Conservation (phyloP, 2,113 vertebrate genomes). For the Cheilinus undulatus region DNA sequence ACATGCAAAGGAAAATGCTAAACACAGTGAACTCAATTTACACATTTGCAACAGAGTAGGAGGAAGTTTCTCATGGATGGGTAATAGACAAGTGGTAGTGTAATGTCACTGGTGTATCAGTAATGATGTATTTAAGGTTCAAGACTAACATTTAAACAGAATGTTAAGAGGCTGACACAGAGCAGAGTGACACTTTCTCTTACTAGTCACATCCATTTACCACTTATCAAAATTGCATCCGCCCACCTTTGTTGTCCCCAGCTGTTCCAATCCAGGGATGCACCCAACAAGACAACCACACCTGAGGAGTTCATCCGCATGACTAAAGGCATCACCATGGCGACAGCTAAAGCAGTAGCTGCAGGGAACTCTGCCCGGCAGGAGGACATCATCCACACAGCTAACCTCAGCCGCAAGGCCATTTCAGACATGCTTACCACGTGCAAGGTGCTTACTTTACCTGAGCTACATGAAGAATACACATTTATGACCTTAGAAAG, state of each 20-base stretch:
- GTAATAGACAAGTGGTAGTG: not conserved
- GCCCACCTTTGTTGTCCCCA: conserved; percentile 53
- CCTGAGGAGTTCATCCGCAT: conserved; percentile 98
- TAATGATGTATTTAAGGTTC: not conserved
- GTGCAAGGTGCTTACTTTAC: conserved; percentile 73
- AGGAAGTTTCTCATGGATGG: too few relatives aligned
- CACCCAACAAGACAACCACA: conserved; percentile 91
- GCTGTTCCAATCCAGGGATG: conserved; percentile 93
- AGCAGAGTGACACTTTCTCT: too few relatives aligned
- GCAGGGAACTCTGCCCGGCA: conserved; percentile 96
- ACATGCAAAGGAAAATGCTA: too few relatives aligned
- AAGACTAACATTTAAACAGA: not conserved
- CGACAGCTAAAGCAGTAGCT: conserved; percentile 97
- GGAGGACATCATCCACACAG: conserved; percentile 96
- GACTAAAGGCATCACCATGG: conserved; percentile 99
- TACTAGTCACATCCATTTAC: not conserved
- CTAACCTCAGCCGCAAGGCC: conserved; percentile 97
- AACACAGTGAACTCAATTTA: too few relatives aligned
- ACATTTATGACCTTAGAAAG: not conserved
- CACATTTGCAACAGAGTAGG: too few relatives aligned
- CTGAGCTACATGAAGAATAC: not conserved
- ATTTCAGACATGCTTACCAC: conserved; percentile 95
- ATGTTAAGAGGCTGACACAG: not conserved
- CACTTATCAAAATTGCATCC: not conserved
- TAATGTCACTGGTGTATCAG: not conserved